phyloP scores from a whole-genome alignment of 2,797 vertebrate species.

The Smutsia temminckii region DNA sequence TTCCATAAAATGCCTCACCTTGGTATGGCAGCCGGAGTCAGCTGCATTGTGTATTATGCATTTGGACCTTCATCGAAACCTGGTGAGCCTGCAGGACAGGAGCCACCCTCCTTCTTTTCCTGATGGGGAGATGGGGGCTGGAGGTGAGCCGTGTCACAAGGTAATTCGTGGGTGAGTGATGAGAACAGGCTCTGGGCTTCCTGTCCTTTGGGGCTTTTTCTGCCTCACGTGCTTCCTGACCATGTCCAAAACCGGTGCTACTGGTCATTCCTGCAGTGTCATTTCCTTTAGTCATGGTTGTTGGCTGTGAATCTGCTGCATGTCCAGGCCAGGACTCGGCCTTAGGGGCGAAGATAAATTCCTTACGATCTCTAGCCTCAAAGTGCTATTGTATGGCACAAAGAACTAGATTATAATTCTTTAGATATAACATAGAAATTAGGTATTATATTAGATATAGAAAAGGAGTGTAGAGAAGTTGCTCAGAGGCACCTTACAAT shows the following conservation, averaged over 20 bases:
- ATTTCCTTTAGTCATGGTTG: background rate
- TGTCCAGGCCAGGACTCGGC: background rate
- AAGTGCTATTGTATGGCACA: background rate
- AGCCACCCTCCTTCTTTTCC: background rate
- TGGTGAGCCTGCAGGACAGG: background rate
- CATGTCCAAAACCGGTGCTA: background rate
- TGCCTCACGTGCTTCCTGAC: background rate
- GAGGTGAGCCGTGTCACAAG: background rate
- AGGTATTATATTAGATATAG: background rate
- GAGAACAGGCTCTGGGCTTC: background rate
- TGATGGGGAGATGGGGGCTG: background rate
- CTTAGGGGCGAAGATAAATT: background rate
- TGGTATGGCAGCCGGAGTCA: background rate
- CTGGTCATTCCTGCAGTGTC: background rate
- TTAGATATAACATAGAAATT: background rate
- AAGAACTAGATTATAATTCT: background rate
- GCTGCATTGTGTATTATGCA: background rate
- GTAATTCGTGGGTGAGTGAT: background rate
- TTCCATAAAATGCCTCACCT: background rate
- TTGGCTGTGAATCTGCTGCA: background rate
- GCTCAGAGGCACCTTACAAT: background rate
- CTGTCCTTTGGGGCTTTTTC: background rate
- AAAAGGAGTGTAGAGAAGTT: background rate
- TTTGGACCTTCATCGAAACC: background rate
- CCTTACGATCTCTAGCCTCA: background rate